phyloP scores from a whole-genome alignment of 2,797 vertebrate species.

The Mycteria americana region DNA sequence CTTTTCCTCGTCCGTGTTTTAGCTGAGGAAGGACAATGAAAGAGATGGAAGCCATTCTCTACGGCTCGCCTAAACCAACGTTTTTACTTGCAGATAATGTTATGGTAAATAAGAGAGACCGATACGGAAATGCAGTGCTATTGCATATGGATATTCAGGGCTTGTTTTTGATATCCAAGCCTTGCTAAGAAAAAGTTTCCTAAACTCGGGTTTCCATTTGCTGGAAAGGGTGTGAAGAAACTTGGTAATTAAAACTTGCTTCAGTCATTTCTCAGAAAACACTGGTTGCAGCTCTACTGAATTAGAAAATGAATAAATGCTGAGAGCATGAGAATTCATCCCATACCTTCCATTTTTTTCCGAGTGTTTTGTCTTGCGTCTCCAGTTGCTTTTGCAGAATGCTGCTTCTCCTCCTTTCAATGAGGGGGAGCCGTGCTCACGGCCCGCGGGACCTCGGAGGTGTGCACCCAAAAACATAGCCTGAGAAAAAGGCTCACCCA shows the following conservation, averaged over 20 bases:
- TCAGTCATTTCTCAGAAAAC: not conserved
- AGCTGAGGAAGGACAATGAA: not conserved
- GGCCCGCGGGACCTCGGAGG: not conserved
- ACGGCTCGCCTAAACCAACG: rapidly evolving
- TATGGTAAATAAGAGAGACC: not conserved
- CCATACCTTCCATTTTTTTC: not conserved
- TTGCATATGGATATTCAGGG: not conserved
- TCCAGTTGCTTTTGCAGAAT: not conserved
- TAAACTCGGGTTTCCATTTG: not conserved
- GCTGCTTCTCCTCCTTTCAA: not conserved
- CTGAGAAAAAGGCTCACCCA: not conserved
- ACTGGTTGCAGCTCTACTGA: not conserved
- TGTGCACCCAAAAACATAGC: not conserved
- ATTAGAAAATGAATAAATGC: not conserved
- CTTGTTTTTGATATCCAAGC: not conserved
- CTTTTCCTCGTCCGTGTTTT: not conserved
- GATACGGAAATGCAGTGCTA: rapidly evolving
- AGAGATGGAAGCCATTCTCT: not conserved
- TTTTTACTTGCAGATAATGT: not conserved
- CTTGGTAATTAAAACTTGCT: not conserved
- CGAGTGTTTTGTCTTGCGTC: rapidly evolving
- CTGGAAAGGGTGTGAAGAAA: not conserved
- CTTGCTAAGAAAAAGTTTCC: not conserved
- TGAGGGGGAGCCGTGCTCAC: not conserved
- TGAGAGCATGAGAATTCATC: not conserved